Evolutionary conservation across 2,888 invertebrate genomes (phyloP).

Genomic region (Lydus trimaculatus): DNA sequence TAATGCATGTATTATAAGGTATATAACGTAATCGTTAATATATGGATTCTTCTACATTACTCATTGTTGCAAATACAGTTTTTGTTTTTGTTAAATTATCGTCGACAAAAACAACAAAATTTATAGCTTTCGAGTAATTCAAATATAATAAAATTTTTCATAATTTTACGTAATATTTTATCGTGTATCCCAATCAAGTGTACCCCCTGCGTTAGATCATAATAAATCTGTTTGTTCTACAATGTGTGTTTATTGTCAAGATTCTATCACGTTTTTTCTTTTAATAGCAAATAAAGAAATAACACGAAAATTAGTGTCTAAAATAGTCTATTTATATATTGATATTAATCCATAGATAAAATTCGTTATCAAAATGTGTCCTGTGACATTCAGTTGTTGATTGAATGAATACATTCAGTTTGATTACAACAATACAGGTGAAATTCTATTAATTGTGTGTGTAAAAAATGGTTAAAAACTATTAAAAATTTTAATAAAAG

Average conservation of each 20-base stretch:
- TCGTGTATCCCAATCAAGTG: neutral
- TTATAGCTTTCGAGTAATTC: too few relatives aligned
- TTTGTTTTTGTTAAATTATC: neutral
- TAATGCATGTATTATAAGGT: neutral
- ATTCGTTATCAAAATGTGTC: neutral
- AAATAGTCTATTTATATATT: neutral
- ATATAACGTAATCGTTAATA: conserved; percentile 3
- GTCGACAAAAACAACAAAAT: neutral
- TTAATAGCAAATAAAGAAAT: neutral
- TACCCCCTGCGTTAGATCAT: too few relatives aligned
- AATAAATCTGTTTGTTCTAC: too few relatives aligned
- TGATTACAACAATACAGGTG: neutral
- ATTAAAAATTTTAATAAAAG: too few relatives aligned
- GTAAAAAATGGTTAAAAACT: too few relatives aligned
- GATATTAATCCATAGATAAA: neutral
- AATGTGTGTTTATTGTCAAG: too few relatives aligned
- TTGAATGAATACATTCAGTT: too few relatives aligned
- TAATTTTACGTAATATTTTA: too few relatives aligned
- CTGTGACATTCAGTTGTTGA: neutral
- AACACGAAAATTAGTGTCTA: neutral
- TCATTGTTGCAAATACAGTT: neutral
- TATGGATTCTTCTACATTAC: conserved; percentile 5
- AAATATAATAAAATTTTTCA: too few relatives aligned
- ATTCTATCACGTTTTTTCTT: too few relatives aligned
- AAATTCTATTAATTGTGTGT: neutral